Percentiles rank a stretch among this genome's conserved stretches.
Conservation (phyloP, 2,797 vertebrate species). For the Helicolenus hilgendorfi region DNA sequence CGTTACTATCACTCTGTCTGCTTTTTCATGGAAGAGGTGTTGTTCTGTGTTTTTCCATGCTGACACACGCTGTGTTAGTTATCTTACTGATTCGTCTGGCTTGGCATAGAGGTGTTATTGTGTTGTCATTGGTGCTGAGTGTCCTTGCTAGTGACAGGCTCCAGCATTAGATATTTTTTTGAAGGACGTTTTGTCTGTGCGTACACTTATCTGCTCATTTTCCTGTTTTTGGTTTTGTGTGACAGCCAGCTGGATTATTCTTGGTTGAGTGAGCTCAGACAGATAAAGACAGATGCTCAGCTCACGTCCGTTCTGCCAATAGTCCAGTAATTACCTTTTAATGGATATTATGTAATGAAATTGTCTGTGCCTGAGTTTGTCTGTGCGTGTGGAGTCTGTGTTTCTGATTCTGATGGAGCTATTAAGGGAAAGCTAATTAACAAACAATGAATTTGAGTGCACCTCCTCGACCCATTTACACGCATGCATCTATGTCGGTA, state of each 20-base stretch:
- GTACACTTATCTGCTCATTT: constrained; percentile 14
- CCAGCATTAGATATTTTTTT: neutral
- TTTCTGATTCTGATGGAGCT: constrained; percentile 24
- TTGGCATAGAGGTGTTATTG: constrained; percentile 5
- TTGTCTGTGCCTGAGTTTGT: constrained; percentile 9
- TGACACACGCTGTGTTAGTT: constrained; percentile 37
- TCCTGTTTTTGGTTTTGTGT: constrained; percentile 37
- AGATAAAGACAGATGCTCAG: constrained; percentile 31
- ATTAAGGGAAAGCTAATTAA: constrained; percentile 38
- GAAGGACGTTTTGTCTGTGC: constrained; percentile 17
- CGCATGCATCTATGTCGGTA: neutral
- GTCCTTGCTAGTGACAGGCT: neutral
- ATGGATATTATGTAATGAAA: constrained; percentile 62
- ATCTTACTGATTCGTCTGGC: constrained; percentile 12
- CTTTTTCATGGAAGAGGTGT: neutral
- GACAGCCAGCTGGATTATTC: constrained; percentile 35
- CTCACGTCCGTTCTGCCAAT: constrained; percentile 47
- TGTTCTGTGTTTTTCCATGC: constrained; percentile 12
- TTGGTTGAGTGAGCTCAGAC: constrained; percentile 14
- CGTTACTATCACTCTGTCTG: neutral
- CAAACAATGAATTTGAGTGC: constrained; percentile 47
- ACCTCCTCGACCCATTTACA: constrained; percentile 15
- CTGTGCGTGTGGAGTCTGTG: constrained; percentile 8
- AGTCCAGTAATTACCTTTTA: constrained; percentile 61
- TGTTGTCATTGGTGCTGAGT: neutral